Evolutionary conservation across 2,113 vertebrate species (phyloP).

Genomic region (Pristiophorus japonicus): DNA sequence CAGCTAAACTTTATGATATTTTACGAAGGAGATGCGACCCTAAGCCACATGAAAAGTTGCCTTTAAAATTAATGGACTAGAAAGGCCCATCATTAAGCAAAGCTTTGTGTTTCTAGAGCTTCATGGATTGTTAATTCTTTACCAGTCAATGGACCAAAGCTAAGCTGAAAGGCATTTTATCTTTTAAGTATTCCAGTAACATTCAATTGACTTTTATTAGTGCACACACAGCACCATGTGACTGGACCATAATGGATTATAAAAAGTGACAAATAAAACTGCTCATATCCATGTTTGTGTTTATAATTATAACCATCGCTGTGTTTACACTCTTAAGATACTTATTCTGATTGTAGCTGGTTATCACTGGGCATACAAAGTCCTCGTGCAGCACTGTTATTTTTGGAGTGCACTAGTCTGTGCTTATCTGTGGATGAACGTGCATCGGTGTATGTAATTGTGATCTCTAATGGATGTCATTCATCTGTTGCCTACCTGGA

Average conservation of each 20-base stretch:
- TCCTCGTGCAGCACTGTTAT: neutral
- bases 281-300: neutral
- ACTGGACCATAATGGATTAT: neutral
- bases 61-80: constrained; percentile 34
- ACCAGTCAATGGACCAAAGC: constrained; percentile 19
- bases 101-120: constrained; percentile 32
- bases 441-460: neutral
- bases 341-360: neutral
- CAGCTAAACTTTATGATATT: neutral
- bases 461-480: neutral
- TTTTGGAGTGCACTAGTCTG: neutral
- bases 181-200: constrained; percentile 14
- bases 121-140: constrained; percentile 32
- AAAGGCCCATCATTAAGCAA: constrained; percentile 29
- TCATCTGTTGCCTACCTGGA: neutral
- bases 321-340: neutral
- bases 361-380: neutral
- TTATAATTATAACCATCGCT: neutral
- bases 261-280: neutral
- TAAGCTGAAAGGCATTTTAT: constrained; percentile 32
- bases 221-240: neutral
- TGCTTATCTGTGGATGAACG: neutral
- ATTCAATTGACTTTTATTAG: constrained; percentile 32
- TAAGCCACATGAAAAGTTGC: constrained; percentile 15
- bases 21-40: constrained; percentile 20